These are phyloP conservation scores for Cotesia congregata DNA, from an alignment of 2,888 invertebrate species.

Conservation along the genomic window DNA sequence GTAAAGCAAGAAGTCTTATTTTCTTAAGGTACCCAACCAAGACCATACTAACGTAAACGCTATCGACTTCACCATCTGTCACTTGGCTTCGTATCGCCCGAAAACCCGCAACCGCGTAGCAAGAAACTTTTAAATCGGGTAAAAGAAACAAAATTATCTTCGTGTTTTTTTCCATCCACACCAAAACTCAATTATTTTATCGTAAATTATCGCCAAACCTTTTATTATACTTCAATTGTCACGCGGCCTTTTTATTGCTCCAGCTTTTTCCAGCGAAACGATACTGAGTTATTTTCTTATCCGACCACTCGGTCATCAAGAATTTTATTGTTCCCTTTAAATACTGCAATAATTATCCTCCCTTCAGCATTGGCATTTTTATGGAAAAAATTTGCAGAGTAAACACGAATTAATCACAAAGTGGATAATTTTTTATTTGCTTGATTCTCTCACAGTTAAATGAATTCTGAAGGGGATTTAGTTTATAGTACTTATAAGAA, in stretches of 20 bases:
- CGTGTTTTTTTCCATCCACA: neutral
- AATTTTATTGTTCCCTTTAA: neutral
- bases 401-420: too few species aligned
- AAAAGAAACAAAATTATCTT: neutral
- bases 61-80: neutral
- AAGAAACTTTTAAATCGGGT: neutral
- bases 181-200: neutral
- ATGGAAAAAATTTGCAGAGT: too few species aligned
- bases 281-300: neutral
- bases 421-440: too few species aligned
- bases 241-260: neutral
- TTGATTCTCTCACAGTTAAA: too few species aligned
- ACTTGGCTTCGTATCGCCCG: neutral
- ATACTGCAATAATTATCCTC: neutral
- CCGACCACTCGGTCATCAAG: neutral
- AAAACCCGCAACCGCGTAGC: neutral
- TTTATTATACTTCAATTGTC: slow-evolving; percentile 13
- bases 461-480: too few species aligned
- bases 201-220: neutral
- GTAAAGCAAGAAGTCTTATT: neutral
- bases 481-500: too few species aligned
- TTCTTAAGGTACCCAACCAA: neutral
- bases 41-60: neutral
- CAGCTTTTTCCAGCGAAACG: neutral
- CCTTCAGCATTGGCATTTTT: neutral